A percentile compares a stretch with the other conserved stretches of the same genome.
Evolutionary conservation across 2,888 invertebrate species (phyloP).

Genomic region (Nymphalis polychloros): DNA sequence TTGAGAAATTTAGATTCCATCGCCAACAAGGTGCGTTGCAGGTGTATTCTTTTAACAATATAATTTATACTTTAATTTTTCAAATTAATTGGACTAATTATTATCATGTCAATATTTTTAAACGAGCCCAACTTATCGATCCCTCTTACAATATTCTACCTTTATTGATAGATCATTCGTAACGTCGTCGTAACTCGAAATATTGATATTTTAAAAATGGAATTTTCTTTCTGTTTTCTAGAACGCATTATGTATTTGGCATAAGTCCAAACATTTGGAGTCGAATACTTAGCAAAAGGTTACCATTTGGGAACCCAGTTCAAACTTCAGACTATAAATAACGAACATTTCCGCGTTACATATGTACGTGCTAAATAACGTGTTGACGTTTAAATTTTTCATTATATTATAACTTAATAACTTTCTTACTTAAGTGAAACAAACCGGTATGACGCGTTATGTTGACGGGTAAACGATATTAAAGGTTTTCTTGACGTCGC

Average conservation of each 20-base stretch:
- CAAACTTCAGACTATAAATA: conserved; percentile 5
- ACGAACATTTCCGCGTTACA: conserved; percentile 18
- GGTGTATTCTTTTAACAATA: no score
- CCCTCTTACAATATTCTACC: no score
- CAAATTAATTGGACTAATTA: no score
- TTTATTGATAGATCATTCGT: no score
- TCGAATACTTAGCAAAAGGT: conserved; percentile 8
- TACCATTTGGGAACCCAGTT: conserved; percentile 9
- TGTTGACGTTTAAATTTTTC: conserved; percentile 19
- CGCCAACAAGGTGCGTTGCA: no score
- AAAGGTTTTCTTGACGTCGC: not conserved
- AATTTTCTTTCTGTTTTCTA: not conserved
- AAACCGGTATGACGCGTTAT: conserved; percentile 17
- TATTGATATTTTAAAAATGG: not conserved
- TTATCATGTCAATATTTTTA: no score
- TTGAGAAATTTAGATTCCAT: no score
- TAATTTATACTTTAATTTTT: no score
- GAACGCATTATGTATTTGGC: not conserved
- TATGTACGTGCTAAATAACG: conserved; percentile 9
- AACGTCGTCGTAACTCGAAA: no score
- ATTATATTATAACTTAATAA: conserved; percentile 29
- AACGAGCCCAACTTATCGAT: no score
- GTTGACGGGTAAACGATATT: conserved; percentile 11
- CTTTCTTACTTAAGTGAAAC: conserved; percentile 25
- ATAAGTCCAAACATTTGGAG: conserved; percentile 2